Percentiles rank a stretch among this genome's conserved stretches.
Conservation (phyloP, 2,113 vertebrate genomes). For the Carollia perspicillata region DNA sequence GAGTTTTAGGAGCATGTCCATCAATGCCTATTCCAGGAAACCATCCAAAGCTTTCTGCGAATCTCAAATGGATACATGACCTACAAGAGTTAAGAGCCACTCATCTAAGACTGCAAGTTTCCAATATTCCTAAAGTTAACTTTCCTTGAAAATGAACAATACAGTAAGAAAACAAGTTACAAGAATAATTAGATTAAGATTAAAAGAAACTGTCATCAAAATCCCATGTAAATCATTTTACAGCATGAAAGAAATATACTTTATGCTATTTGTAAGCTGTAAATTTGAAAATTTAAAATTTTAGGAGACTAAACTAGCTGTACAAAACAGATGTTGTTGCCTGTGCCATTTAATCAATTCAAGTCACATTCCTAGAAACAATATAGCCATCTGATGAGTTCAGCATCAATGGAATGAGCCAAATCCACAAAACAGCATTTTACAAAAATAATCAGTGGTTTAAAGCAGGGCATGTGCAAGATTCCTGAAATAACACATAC, state of each 20-base stretch:
- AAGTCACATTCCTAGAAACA: slow-evolving; percentile 70
- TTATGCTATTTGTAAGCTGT: slow-evolving; percentile 42
- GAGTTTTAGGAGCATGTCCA: not conserved
- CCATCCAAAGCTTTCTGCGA: not conserved
- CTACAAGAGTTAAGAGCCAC: not conserved
- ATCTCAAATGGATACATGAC: not conserved
- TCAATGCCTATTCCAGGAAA: not conserved
- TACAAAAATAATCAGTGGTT: slow-evolving; percentile 69
- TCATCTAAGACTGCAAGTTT: not conserved
- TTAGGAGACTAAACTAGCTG: slow-evolving; percentile 53
- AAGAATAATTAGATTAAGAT: not conserved
- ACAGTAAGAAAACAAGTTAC: slow-evolving; percentile 24
- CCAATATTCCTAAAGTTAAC: not conserved
- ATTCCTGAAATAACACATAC: slow-evolving; percentile 69
- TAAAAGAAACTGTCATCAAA: slow-evolving; percentile 44
- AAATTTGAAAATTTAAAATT: slow-evolving; percentile 64
- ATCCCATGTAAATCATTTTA: slow-evolving; percentile 20
- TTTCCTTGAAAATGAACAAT: slow-evolving; percentile 32
- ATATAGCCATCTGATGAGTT: slow-evolving; percentile 71
- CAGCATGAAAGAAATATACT: slow-evolving; percentile 44
- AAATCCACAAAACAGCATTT: slow-evolving; percentile 70
- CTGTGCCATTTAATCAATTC: slow-evolving; percentile 63
- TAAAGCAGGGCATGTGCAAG: slow-evolving; percentile 62
- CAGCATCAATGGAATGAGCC: slow-evolving; percentile 52
- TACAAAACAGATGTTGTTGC: slow-evolving; percentile 67